Evolutionary conservation across 2,888 invertebrate genomes (phyloP).

Genomic region (Teinopalpus imperialis): DNA sequence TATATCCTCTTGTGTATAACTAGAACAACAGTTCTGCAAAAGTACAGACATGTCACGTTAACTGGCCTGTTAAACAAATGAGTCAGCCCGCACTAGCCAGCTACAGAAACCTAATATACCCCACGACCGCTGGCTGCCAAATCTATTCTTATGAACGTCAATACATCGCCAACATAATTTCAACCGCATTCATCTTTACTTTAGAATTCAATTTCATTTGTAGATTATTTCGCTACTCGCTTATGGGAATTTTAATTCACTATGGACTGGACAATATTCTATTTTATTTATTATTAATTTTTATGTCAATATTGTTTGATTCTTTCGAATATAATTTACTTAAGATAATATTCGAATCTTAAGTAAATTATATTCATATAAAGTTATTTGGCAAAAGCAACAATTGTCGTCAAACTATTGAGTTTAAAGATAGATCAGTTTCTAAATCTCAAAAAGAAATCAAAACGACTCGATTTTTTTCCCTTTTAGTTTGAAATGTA

Average conservation of each 20-base stretch:
- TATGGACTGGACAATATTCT: background rate
- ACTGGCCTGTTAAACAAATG: conserved; percentile 51
- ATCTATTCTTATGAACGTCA: conserved; percentile 62
- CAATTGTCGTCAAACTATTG: too few species aligned
- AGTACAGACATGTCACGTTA: conserved; percentile 41
- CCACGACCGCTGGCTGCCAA: conserved; percentile 55
- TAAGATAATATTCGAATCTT: too few species aligned
- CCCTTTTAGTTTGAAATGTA: too few species aligned
- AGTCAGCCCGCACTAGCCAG: conserved; percentile 47
- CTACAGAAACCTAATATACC: conserved; percentile 57
- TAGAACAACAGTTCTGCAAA: conserved; percentile 1
- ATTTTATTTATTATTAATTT: conserved; percentile 13
- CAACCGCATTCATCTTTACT: conserved; percentile 14
- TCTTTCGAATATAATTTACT: too few species aligned
- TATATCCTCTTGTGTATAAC: too few species aligned
- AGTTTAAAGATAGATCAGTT: too few species aligned
- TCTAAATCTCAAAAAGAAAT: too few species aligned
- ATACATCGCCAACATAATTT: conserved; percentile 26
- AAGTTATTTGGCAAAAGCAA: too few species aligned
- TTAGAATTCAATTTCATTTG: conserved; percentile 28
- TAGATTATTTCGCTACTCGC: background rate
- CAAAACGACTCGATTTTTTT: too few species aligned
- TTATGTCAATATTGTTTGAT: conserved; percentile 27
- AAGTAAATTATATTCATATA: too few species aligned
- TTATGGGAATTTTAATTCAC: conserved; percentile 22